Evolutionary conservation across 2,113 vertebrate species (phyloP).

Genomic region (Saimiri boliviensis): DNA sequence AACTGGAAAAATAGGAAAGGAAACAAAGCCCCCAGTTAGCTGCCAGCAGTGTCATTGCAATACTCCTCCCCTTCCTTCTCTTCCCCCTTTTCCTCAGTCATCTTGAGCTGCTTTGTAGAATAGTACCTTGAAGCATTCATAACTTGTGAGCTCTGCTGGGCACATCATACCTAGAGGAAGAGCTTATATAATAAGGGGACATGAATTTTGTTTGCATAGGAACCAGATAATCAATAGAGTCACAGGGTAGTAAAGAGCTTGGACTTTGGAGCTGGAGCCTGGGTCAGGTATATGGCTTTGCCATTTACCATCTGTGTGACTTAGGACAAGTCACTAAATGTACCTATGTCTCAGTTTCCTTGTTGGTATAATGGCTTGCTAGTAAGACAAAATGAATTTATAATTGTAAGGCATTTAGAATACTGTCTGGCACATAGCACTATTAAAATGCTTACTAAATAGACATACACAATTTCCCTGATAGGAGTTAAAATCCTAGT

Average conservation of each 20-base stretch:
- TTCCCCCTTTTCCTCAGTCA: background rate
- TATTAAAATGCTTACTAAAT: background rate
- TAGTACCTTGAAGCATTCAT: background rate
- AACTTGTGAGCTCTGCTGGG: background rate
- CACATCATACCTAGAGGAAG: background rate
- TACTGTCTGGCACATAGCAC: background rate
- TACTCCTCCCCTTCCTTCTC: conserved; percentile 35
- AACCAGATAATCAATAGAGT: background rate
- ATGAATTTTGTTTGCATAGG: background rate
- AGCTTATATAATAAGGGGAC: background rate
- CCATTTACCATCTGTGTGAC: background rate
- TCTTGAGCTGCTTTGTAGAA: background rate
- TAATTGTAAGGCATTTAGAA: background rate
- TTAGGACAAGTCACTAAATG: background rate
- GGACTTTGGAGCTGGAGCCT: background rate
- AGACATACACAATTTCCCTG: background rate
- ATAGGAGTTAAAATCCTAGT: background rate
- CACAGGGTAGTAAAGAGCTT: background rate
- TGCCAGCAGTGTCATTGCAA: conserved; percentile 43
- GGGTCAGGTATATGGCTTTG: background rate
- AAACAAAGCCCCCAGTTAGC: conserved; percentile 26
- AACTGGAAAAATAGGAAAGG: conserved; percentile 61
- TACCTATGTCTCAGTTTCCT: background rate
- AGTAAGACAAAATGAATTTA: background rate
- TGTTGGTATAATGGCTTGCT: background rate